Conservation (phyloP, 2,113 vertebrate species). For the Bos taurus region ARS-UCD2.0 NC_037330.1:105692501-105693000, state of each 20-base stretch:
- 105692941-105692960: neutral
- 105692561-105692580: neutral
- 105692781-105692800: neutral
- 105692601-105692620: neutral
- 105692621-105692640: neutral
- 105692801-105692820: neutral
- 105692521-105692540: neutral
- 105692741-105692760: neutral
- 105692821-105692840: neutral
- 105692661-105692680: neutral
- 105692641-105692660: neutral
- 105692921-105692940: neutral
- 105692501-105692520: neutral
- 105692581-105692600: neutral
- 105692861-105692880: neutral
- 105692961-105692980: neutral
- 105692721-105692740: neutral
- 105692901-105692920: neutral
- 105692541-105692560: neutral
- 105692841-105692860: neutral
- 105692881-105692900: neutral
- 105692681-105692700: neutral
- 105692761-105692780: neutral
- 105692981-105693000: neutral
- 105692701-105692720: neutral